phyloP scores from a whole-genome alignment of 2,797 vertebrate genomes.

The Sebastes hopkinsi region DNA sequence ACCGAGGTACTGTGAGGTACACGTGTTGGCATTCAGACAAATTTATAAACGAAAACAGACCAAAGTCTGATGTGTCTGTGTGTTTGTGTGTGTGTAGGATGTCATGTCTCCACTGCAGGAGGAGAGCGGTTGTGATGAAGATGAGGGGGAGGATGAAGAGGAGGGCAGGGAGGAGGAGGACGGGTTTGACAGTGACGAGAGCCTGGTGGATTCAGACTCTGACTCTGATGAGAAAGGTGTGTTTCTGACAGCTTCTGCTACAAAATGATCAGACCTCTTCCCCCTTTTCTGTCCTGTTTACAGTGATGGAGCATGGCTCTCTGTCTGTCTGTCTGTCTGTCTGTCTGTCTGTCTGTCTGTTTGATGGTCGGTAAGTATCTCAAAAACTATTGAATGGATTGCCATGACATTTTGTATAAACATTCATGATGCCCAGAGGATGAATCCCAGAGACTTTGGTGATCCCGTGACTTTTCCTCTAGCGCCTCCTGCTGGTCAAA shows the following conservation, averaged over 20 bases:
- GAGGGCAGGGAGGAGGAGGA: slow-evolving; percentile 87
- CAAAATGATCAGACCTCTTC: neutral
- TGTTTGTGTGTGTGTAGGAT: slow-evolving; percentile 63
- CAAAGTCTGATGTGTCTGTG: slow-evolving; percentile 3
- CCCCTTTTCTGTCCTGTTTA: neutral
- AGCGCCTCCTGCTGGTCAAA: neutral
- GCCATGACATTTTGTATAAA: neutral
- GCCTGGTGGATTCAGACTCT: slow-evolving; percentile 93
- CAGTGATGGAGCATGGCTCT: neutral
- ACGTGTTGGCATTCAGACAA: rapidly evolving
- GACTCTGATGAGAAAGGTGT: slow-evolving; percentile 95
- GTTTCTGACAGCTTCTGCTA: neutral
- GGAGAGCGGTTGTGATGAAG: slow-evolving; percentile 95
- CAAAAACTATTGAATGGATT: neutral
- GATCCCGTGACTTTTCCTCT: neutral
- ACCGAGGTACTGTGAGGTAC: slow-evolving; percentile 74
- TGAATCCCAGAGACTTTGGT: neutral
- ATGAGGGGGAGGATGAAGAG: slow-evolving; percentile 89
- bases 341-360: neutral
- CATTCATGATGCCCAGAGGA: neutral
- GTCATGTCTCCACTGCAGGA: slow-evolving; percentile 88
- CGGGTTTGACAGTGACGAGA: slow-evolving; percentile 92
- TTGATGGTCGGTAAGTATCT: neutral
- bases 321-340: no score
- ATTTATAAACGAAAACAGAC: neutral